Evolutionary conservation across 2,888 invertebrate genomes (phyloP), one percentile per base, ranked within the genome.

Genomic region (Agrotis ipsilon): DNA sequence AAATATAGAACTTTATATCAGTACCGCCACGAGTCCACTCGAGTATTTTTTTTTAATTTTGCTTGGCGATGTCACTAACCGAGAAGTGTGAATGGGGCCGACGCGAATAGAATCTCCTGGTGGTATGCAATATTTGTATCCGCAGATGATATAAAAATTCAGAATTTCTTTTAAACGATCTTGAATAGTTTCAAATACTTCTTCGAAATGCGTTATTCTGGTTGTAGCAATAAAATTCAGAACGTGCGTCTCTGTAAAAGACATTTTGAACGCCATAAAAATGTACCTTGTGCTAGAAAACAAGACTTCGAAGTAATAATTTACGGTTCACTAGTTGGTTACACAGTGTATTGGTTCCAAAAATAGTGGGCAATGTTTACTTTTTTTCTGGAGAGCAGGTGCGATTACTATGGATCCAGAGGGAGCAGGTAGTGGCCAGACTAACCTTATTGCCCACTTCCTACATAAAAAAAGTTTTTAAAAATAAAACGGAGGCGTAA

Each of bases 1-100:
- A 93, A 93, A 94, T 91, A 91, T 95, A 95, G 95, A 95, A 94
- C 92, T 95, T 94, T 94, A 95, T 94, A 95, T 92, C 91, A 93
- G 93, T 90, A 92, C 82, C 83, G 72, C 84, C 80, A 78, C 86
- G 81, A 82, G 85, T 84, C 82, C 86, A 88, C 83, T 86, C 75
- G 43, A 81, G 80, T 83, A 72, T 90, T 77, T 70, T 90, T 90
- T 93, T 93, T 93, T 90, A 84, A 90, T 92, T 93, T 91, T 81
- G 87, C 87, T 87, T 89, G 84, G 84, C 88, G 92, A 92, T 94
- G 94, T 93, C 94, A 93, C 92, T 92, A 92, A 91, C 92, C 92
- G 88, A 87, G 85, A 85, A 87, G 83, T 89, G 88, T 94, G 93
- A 94, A 94, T 94, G 93, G 90, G 91, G 90, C 77, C 89, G 90